Percentiles rank a stretch among this genome's conserved stretches.
These are phyloP conservation scores for Ditylenchus weischeri DNA, from an alignment of 2,888 invertebrate genomes.

Conservation along the genomic window DNA sequence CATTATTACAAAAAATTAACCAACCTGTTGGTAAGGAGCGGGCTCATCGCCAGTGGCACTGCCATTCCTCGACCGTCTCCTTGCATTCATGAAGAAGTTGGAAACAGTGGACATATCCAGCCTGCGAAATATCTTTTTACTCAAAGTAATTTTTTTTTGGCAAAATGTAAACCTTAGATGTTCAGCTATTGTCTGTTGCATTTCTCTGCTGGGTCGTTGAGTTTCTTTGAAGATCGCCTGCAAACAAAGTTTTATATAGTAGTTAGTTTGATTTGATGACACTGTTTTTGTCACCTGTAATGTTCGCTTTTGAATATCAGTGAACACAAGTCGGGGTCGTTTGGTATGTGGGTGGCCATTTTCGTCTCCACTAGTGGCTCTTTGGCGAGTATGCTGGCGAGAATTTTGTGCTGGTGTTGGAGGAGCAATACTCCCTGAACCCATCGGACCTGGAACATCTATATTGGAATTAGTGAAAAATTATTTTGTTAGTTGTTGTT, in stretches of 20 bases:
- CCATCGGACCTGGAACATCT: slow-evolving; percentile 29
- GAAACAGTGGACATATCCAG: slow-evolving; percentile 49
- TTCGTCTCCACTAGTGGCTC: slow-evolving; percentile 20
- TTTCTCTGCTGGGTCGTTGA: slow-evolving; percentile 46
- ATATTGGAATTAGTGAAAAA: not conserved
- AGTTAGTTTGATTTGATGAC: not conserved
- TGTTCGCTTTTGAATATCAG: slow-evolving; percentile 98
- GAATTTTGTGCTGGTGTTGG: slow-evolving; percentile 57
- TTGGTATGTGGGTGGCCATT: slow-evolving; percentile 28
- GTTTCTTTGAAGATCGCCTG: slow-evolving; percentile 53
- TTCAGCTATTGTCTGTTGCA: slow-evolving; percentile 51
- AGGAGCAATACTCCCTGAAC: slow-evolving; percentile 43
- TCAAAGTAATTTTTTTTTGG: no score
- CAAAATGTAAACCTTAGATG: slow-evolving; percentile 28
- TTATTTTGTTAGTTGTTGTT: not conserved
- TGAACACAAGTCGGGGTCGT: slow-evolving; percentile 91
- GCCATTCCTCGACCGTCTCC: slow-evolving; percentile 39
- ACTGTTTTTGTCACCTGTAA: slow-evolving; percentile 65
- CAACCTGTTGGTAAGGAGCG: slow-evolving; percentile 39
- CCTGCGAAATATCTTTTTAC: not conserved
- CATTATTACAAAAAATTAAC: not conserved
- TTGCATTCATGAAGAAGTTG: slow-evolving; percentile 48
- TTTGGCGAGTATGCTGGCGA: slow-evolving; percentile 36
- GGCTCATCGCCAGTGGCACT: slow-evolving; percentile 35
- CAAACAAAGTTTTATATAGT: slow-evolving; percentile 7